Percentiles rank a stretch among this genome's conserved stretches.
phyloP scores from a whole-genome alignment of 2,888 invertebrate genomes.

The Drosophila pseudotalamancana region DNA sequence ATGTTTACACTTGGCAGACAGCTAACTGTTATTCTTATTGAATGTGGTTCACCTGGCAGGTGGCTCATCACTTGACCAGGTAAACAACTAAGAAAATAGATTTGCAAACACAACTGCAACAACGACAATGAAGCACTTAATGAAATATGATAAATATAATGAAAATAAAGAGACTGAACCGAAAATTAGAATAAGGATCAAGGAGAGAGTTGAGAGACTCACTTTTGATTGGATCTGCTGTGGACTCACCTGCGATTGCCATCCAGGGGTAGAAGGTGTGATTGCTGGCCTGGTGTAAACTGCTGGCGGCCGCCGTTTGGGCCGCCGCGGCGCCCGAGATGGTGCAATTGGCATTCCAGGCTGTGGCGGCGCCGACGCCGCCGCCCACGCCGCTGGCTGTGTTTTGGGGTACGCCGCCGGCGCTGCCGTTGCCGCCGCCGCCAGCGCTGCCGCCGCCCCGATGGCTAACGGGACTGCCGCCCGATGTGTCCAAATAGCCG shows the following conservation, averaged over 20 bases:
- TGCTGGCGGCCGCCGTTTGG: conserved; percentile 91
- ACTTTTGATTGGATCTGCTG: conserved; percentile 77
- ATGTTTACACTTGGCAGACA: neutral
- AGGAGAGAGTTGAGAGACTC: conserved; percentile 51
- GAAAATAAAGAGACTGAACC: conserved; percentile 10
- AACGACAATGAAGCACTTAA: conserved; percentile 13
- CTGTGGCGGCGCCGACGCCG: conserved; percentile 86
- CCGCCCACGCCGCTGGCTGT: conserved; percentile 88
- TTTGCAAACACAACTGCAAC: conserved; percentile 4
- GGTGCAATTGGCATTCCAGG: conserved; percentile 95
- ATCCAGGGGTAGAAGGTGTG: conserved; percentile 99
- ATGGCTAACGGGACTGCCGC: conserved; percentile 88
- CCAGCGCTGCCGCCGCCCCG: conserved; percentile 88
- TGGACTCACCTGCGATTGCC: conserved; percentile 97
- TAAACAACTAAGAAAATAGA: conserved; percentile 33
- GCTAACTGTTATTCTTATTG: conserved; percentile 13
- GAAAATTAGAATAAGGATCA: conserved; percentile 14
- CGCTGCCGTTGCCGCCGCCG: conserved; percentile 85
- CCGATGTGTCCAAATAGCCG: conserved; percentile 91
- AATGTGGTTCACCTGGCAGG: conserved; percentile 9
- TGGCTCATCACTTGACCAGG: conserved; percentile 39
- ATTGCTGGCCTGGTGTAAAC: conserved; percentile 94
- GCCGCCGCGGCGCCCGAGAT: conserved; percentile 91
- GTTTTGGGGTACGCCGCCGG: conserved; percentile 86
- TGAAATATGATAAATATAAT: conserved; percentile 3